Conservation (phyloP, 64 coral and sea anemone species). For the Trachythela sp. region DNA sequence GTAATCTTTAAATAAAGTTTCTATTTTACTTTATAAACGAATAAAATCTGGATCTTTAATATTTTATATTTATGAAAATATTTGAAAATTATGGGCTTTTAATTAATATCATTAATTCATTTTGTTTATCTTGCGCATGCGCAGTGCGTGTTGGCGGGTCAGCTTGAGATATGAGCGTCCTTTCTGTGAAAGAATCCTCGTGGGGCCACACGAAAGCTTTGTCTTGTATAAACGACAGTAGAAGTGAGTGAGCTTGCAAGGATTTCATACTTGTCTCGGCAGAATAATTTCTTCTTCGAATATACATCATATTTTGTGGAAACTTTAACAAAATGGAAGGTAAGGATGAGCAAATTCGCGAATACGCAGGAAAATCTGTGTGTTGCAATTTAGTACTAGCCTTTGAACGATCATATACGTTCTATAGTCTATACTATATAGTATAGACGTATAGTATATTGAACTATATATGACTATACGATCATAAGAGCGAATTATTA, state of each 20-base stretch:
- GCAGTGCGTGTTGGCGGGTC: not conserved
- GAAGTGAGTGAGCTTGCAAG: not conserved
- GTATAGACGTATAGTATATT: not conserved
- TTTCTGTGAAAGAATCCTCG: not conserved
- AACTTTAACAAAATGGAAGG: not conserved
- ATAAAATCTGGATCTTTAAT: no score
- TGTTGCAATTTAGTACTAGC: not conserved
- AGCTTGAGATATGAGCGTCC: not conserved
- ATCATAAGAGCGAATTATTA: not conserved
- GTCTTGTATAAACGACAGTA: conserved; percentile 8
- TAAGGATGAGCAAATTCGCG: not conserved
- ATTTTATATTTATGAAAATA: no score
- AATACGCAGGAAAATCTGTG: not conserved
- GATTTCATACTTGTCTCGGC: not conserved
- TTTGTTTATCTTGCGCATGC: not conserved
- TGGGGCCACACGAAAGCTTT: conserved; percentile 5
- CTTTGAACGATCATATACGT: not conserved
- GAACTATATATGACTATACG: not conserved
- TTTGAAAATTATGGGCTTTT: no score
- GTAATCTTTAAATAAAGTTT: not conserved
- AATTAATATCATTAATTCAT: not conserved
- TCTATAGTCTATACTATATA: not conserved
- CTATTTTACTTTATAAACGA: not conserved
- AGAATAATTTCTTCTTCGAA: not conserved
- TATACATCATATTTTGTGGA: conserved; percentile 10